Evolutionary conservation across 2,888 invertebrate species (phyloP).

Genomic region (Oithona nana): DNA sequence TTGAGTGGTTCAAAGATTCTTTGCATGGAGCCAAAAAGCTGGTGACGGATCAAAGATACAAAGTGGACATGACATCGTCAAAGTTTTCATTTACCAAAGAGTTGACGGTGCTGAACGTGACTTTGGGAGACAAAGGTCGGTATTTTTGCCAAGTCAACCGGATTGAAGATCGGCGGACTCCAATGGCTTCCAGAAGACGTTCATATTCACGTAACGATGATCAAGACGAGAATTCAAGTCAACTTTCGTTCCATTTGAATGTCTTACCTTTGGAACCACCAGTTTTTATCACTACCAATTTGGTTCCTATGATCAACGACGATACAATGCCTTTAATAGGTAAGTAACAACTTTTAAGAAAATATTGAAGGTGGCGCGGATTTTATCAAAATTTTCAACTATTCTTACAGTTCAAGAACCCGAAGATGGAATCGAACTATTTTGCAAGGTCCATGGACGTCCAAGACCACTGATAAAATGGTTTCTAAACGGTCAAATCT

Average conservation of each 20-base stretch:
- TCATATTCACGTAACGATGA: neutral
- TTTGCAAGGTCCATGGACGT: slow-evolving; percentile 4
- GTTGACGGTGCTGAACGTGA: neutral
- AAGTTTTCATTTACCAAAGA: slow-evolving; percentile 1
- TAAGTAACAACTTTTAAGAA: too few species aligned
- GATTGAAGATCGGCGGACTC: neutral
- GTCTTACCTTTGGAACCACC: slow-evolving; percentile 7
- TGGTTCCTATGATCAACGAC: too few species aligned
- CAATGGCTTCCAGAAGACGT: neutral
- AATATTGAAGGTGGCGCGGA: too few species aligned
- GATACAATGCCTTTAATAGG: too few species aligned
- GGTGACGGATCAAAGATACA: neutral
- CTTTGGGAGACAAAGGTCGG: slow-evolving; percentile 1
- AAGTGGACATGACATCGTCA: neutral
- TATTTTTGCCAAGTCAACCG: neutral
- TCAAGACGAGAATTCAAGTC: neutral
- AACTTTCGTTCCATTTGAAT: neutral
- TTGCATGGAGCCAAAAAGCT: neutral
- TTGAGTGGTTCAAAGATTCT: slow-evolving; percentile 4
- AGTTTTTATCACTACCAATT: neutral
- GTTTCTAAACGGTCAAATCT: slow-evolving; percentile 4
- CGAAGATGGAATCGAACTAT: neutral
- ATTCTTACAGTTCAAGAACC: neutral
- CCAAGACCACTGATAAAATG: slow-evolving; percentile 7
- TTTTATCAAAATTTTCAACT: too few species aligned